Conservation (phyloP, 2,113 vertebrate genomes). For the Macrotus californicus region DNA sequence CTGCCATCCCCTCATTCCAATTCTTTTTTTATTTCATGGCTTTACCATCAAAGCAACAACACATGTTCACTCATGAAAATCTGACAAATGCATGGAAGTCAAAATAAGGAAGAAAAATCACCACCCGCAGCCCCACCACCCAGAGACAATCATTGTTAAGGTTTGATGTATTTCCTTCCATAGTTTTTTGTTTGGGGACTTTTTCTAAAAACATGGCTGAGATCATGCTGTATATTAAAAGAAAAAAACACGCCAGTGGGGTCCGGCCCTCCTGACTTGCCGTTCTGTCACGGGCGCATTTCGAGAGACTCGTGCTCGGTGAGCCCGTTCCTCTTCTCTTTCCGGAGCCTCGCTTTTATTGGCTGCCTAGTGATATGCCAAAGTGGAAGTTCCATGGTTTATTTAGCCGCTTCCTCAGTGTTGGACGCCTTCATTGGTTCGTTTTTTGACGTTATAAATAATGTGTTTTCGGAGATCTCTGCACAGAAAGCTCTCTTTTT, state of each 20-base stretch:
- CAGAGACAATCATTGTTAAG: constrained; percentile 64
- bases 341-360: not conserved
- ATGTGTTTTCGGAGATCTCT: not conserved
- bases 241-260: not conserved
- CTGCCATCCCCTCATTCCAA: not conserved
- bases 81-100: constrained; percentile 67
- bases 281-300: not conserved
- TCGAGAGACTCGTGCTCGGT: not conserved
- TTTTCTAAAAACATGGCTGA: constrained; percentile 60
- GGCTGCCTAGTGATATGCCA: not conserved
- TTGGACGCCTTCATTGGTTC: constrained; percentile 11
- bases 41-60: constrained; percentile 56
- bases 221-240: constrained; percentile 64
- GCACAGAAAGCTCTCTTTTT: constrained; percentile 13
- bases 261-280: constrained; percentile 34
- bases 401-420: constrained; percentile 38
- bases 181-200: constrained; percentile 59
- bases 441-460: constrained; percentile 2
- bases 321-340: not conserved
- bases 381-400: constrained; percentile 54
- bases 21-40: not conserved
- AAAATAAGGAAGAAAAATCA: constrained; percentile 72
- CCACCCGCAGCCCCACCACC: constrained; percentile 51
- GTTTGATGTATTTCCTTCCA: constrained; percentile 72
- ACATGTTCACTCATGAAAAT: constrained; percentile 43